Evolutionary conservation across 64 coral and sea anemone genomes (phyloP), one percentile per base, ranked within the genome.

Genomic region (Actinia equina): DNA sequence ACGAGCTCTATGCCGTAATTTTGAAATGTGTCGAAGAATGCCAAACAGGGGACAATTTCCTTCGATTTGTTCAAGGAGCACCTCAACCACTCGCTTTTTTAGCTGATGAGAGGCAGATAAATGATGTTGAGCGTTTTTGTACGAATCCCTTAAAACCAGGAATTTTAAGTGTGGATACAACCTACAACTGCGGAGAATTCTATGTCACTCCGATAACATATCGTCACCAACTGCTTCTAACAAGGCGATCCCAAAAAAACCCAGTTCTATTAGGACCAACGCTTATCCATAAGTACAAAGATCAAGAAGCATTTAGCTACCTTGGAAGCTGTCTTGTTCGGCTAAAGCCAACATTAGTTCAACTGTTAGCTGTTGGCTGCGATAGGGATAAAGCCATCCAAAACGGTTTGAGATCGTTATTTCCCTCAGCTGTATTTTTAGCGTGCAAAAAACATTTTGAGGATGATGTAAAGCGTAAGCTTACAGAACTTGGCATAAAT

Each of bases 161-260:
- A 79, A 74, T 91, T 55, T 17, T 91, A 26, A 89, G 88, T 53
- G 42, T 89, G 0, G 88, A 89, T 41, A 91, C 89, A 7, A 86
- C 89, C 13, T 91, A 91, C 41, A 91, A 91, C 45, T 91, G 89
- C 79, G 89, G 89, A 0, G 82, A 57, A 60, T 91, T 91, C 19
- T 91, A 91, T 49, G 83, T 91, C 12, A 91, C 89, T 27, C 89
- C 89, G 4, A 91, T 83, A n/a, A 78, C 83, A 7, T 86, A 59
- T 22, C 9, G 70, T 12, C 83, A 85, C 44, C 23, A 85, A 23
- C 3, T 79, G 64, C 51, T 91, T 5, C 0, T 74, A 5, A 85
- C 89, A 6, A 90, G 77, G 17, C 37, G 89, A 58, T 85, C 62
- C 16, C 67, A 52, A 2, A 90, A 78, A 19, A 82, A 90, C 44